Evolutionary conservation across 1,140 invertebrate genomes (phyloP), one percentile per base, ranked within the genome.

Genomic region (Macrosteles quadrilineatus): DNA sequence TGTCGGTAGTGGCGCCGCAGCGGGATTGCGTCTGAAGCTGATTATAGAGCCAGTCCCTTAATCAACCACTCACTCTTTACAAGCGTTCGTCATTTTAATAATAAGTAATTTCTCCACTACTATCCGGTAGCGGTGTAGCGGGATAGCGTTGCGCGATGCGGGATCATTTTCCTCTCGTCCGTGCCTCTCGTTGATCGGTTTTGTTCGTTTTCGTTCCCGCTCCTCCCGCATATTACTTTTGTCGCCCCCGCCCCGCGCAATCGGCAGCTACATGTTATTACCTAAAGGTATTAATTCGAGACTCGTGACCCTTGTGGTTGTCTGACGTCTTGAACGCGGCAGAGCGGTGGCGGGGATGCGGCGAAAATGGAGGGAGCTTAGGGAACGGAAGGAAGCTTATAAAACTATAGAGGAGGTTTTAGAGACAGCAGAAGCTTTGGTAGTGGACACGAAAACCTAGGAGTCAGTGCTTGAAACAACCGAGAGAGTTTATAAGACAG

Each of bases 1-100:
- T 29, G 9, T 30, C 14, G 55, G 12, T 14, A 29, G 25, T 59
- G 55, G 55, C 55, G 55, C 55, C 55, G 55, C 27, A 4, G 9
- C 14, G 55, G 6, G 55, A 59, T 59, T 59, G 55, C 55, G 55
- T 30, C 55, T 59, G 55, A 27, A 4, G 55, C 14, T 59, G 55
- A 59, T 59, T 59, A 59, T 59, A 59, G 55, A 59, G 55, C 27
- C 4, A 12, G 12, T 59, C 55, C 55, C 27, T 59, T 59, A 59
- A 59, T 59, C 55, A 59, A 59, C 21, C 55, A 27, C 21, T 59
- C 55, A 27, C 55, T 59, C 55, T 59, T 59, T 59, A 59, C 55
- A 59, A 59, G 55, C 21, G 55, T 59, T 59, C 55, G 23, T 59
- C 55, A 59, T 25, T 27, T 25, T 59, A 59, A 59, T 59, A 59